Evolutionary conservation across 2,797 vertebrate species (phyloP), one percentile per base, ranked within the genome.

Genomic region (Pogoniulus pusillus): DNA sequence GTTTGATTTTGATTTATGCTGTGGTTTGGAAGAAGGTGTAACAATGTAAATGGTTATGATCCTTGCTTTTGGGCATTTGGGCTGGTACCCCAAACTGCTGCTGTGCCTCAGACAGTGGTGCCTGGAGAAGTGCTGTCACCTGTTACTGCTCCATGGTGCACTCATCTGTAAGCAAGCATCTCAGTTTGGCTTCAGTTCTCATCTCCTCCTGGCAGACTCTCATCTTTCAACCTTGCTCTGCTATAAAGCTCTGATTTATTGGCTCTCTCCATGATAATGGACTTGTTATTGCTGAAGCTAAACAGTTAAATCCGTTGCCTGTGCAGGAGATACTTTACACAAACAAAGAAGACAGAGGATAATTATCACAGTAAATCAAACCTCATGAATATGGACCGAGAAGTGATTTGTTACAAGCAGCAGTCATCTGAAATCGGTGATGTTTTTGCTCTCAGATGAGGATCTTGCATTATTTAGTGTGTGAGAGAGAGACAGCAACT

Each of bases 321-420:
- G n/a, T 43, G 60, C 68, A 55, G 37, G 54, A 86, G 85, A 22
- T 70, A 26, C 80, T 89, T 76, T 11, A 20, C 59, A 65, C 78
- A 74, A 73, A 78, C 85, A 77, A 12, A 22, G 76, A 47, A 79
- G 81, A 16, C 68, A 7, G 26, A 9, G 68, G 54, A 45, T 93
- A 87, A 51, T 79, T 71, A 89, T 55, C 74, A 20, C 93, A 41
- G 68, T 72, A 86, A 87, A 78, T 54, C 93, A 89, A 68, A 82
- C 55, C 95, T 72, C 29, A 7, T 95, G 88, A 85, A 90, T 91
- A 63, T 13, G 66, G 69, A 49, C 91, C 19, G 71, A 81, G 82
- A 18, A 16, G 76, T 53, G 63, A 35, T 94, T 83, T 88, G 57
- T 41, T 70, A 32, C n/a, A 63, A 72, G 60, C 54, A 49, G 70